Evolutionary conservation across 2,888 invertebrate species (phyloP).

Genomic region (Thysanoteuthis rhombus): DNA sequence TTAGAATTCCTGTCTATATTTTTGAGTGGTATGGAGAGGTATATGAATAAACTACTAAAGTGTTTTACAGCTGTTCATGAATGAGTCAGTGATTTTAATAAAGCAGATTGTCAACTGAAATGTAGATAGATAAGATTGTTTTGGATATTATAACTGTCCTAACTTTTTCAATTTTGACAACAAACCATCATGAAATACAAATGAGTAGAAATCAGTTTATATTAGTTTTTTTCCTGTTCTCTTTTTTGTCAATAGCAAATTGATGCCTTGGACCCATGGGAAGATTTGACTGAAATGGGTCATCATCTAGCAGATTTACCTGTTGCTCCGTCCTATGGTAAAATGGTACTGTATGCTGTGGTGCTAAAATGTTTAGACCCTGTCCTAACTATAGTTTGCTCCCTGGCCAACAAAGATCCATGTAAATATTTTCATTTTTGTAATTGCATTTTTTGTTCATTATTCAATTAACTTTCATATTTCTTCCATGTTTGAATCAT

Average conservation of each 20-base stretch:
- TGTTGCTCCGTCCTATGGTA: conserved; percentile 89
- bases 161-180: too few relatives aligned
- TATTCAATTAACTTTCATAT: not conserved
- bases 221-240: too few relatives aligned
- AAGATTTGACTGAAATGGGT: conserved; percentile 88
- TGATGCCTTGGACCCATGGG: conserved; percentile 85
- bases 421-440: conserved; percentile 65
- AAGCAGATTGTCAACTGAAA: too few relatives aligned
- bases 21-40: too few relatives aligned
- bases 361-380: conserved; percentile 93
- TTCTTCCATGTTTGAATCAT: not conserved
- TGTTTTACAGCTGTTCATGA: too few relatives aligned
- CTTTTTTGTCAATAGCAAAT: conserved; percentile 74
- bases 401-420: conserved; percentile 79
- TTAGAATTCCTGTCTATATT: too few relatives aligned
- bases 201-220: not conserved
- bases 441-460: not conserved
- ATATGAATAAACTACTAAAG: too few relatives aligned
- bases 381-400: conserved; percentile 87
- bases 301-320: conserved; percentile 90
- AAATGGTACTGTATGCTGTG: conserved; percentile 89
- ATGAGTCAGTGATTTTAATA: too few relatives aligned
- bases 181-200: not conserved
- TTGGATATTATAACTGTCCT: too few relatives aligned
- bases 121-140: too few relatives aligned